Conservation (phyloP, 2,797 vertebrate species). For the Tadarida brasiliensis region DNA sequence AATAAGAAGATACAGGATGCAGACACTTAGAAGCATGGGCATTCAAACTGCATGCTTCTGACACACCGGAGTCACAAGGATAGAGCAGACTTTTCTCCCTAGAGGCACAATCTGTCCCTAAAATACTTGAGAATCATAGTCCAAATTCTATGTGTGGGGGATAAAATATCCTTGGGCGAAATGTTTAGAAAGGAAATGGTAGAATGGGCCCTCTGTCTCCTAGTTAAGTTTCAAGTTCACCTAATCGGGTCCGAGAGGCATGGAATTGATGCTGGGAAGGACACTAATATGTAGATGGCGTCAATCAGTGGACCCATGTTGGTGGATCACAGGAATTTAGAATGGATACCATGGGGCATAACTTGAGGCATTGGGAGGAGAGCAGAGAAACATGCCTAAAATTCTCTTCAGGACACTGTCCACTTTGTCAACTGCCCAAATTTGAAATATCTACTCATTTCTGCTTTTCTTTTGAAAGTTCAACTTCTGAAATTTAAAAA, state of each 20-base stretch:
- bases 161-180: not conserved
- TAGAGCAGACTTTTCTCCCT: not conserved
- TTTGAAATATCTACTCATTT: not conserved
- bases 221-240: not conserved
- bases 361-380: not conserved
- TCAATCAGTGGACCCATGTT: not conserved
- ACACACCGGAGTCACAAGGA: not conserved
- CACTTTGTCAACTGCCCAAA: not conserved
- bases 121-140: not conserved
- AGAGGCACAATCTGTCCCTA: not conserved
- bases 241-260: not conserved
- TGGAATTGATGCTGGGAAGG: not conserved
- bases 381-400: not conserved
- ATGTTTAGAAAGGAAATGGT: not conserved
- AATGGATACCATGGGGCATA: not conserved
- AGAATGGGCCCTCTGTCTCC: not conserved
- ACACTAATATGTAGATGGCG: not conserved
- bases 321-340: not conserved
- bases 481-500: constrained; percentile 34
- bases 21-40: not conserved
- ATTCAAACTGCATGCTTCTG: not conserved
- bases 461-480: not conserved
- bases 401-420: not conserved
- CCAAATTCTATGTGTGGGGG: not conserved
- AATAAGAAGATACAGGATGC: not conserved